Evolutionary conservation across 2,888 invertebrate species (phyloP).

Genomic region (Xanthostigma xanthostigma): DNA sequence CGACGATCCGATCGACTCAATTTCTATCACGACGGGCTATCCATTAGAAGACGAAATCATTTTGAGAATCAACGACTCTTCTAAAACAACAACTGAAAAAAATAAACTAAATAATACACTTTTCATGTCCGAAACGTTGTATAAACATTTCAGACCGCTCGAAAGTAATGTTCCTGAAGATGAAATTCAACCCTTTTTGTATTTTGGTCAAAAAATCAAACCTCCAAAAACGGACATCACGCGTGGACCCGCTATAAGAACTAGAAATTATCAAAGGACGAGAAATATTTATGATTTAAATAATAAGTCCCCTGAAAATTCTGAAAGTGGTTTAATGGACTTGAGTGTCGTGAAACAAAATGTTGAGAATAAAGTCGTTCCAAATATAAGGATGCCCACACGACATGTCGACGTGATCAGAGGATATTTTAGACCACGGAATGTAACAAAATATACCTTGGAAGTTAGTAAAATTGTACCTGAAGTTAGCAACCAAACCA

Average conservation of each 20-base stretch:
- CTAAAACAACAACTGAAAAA: slow-evolving; percentile 18
- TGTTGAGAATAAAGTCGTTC: slow-evolving; percentile 35
- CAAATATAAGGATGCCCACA: slow-evolving; percentile 34
- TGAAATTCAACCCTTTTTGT: slow-evolving; percentile 53
- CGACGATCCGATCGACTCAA: slow-evolving; percentile 5
- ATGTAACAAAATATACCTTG: slow-evolving; percentile 16
- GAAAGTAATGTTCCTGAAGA: slow-evolving; percentile 45
- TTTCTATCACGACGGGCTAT: not conserved
- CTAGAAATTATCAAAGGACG: slow-evolving; percentile 26
- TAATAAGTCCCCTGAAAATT: slow-evolving; percentile 29
- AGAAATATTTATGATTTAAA: slow-evolving; percentile 33
- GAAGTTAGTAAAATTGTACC: slow-evolving; percentile 12
- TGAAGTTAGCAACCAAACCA: slow-evolving; percentile 4
- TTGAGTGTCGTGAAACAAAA: slow-evolving; percentile 41
- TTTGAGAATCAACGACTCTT: slow-evolving; percentile 19
- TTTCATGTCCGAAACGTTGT: slow-evolving; percentile 44
- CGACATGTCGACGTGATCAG: slow-evolving; percentile 32
- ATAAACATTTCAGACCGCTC: slow-evolving; percentile 46
- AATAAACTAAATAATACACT: slow-evolving; percentile 33
- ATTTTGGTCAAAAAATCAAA: slow-evolving; percentile 50
- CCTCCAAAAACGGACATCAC: slow-evolving; percentile 22
- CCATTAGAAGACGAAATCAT: slow-evolving; percentile 20
- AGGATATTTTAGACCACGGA: slow-evolving; percentile 24
- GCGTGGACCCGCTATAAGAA: slow-evolving; percentile 16
- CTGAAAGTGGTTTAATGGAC: slow-evolving; percentile 27